These are phyloP conservation scores for Mimumesa dahlbomi DNA, from an alignment of 2,888 invertebrate species.

Conservation along the genomic window DNA sequence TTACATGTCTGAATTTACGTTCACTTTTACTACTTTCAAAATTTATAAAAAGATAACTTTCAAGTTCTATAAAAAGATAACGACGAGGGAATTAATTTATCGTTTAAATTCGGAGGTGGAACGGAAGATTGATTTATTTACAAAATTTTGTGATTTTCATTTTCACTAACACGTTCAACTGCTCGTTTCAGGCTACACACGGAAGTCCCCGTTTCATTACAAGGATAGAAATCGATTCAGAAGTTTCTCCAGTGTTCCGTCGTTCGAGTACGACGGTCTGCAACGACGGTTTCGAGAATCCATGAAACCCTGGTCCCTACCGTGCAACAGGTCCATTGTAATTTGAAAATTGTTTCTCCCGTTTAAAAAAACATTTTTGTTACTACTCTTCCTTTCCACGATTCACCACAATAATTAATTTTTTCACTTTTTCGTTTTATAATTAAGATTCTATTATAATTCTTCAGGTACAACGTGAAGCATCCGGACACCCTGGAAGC, in stretches of 20 bases:
- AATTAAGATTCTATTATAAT: background rate
- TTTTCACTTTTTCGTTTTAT: too few species aligned
- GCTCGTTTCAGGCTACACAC: slow-evolving; percentile 53
- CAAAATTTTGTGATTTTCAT: too few species aligned
- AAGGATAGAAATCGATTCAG: slow-evolving; percentile 48
- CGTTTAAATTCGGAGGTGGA: too few species aligned
- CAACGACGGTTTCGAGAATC: slow-evolving; percentile 40
- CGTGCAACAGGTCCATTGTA: slow-evolving; percentile 29
- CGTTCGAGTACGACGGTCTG: slow-evolving; percentile 61
- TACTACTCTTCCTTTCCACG: too few species aligned
- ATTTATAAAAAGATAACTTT: background rate
- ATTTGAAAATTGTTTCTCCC: too few species aligned
- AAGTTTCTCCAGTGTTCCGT: slow-evolving; percentile 40
- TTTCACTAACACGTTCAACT: background rate
- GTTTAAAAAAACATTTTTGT: too few species aligned
- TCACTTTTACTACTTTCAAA: too few species aligned
- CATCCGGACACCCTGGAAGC: slow-evolving; percentile 47
- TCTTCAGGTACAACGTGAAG: slow-evolving; percentile 49
- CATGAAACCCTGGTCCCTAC: slow-evolving; percentile 37
- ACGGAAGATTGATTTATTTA: too few species aligned
- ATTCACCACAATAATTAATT: too few species aligned
- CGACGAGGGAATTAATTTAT: too few species aligned
- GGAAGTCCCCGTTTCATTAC: slow-evolving; percentile 53
- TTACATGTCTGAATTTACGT: too few species aligned
- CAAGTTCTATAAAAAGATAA: background rate